Base-by-base conservation (phyloP, 2,888 invertebrate species). In the Aleiodes testaceus region DNA sequence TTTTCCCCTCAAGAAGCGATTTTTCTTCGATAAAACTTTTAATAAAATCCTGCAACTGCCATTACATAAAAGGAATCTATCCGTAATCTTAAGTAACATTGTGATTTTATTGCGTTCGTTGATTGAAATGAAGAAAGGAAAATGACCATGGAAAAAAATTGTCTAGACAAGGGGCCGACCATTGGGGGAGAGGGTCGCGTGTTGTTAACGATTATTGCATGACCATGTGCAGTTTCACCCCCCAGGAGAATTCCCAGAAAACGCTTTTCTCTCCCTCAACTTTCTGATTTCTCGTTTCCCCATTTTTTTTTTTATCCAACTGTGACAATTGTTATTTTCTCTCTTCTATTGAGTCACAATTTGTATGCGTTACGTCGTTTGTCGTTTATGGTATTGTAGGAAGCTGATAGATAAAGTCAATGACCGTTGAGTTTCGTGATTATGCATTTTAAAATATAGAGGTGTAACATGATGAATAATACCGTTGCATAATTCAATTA, bases 181-280 rank as follows among this genome's bases (percentile, higher is more conserved):
- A 11, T 64, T 53, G 47, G 52, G 52, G 6, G 50, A 5, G 52
- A 50, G 7, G n/a, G 67, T 76, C 70, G 77, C 77, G 76, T 77
- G 77, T 69, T 65, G 14, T 26, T 75, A 68, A 72, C 68, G 72
- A 76, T 77, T 77, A 74, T 74, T 47, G 74, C 74, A 74, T 77
- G 74, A 61, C 55, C 70, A 69, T 71, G 64, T 72, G 75, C 74
- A 72, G 66, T 36, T 30, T 72, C 72, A 47, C 69, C 66, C 72
- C 49, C 70, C 65, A 52, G 3, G 49, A 45, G 53, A 52, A 68
- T 76, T 76, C 76, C 55, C 47, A 67, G 74, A 74, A 77, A 73
- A 45, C 50, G 47, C 49, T 49, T 64, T 59, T 47, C n/a, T 53
- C 47, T 14, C 59, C 22, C 36, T 9, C 42, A 36, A 36, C 59